phyloP scores from a whole-genome alignment of 2,113 vertebrate genomes.

The Entomyzon cyanotis region DNA sequence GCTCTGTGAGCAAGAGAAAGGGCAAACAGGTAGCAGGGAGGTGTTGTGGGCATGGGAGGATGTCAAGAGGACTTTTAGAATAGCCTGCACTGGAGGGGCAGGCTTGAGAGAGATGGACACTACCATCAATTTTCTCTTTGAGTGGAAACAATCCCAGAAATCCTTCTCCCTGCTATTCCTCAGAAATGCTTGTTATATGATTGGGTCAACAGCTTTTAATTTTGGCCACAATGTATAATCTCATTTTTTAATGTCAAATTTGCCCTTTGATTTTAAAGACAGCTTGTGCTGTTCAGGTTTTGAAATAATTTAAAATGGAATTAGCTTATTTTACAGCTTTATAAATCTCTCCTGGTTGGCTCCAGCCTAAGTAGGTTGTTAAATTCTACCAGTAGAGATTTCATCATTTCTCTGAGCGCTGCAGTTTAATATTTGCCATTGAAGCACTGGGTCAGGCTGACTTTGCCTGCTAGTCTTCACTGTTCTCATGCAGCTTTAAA shows the following conservation, averaged over 20 bases:
- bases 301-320: constrained; percentile 38
- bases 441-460: background rate
- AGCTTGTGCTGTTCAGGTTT: background rate
- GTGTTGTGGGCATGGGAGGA: background rate
- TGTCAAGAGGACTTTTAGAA: background rate
- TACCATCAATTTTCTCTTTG: background rate
- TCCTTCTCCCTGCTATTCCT: background rate
- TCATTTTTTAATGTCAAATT: background rate
- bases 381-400: constrained; percentile 15
- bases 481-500: background rate
- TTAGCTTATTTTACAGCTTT: constrained; percentile 26
- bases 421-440: background rate
- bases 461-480: background rate
- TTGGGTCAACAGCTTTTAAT: background rate
- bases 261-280: constrained; percentile 27
- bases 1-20: background rate
- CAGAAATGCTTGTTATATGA: background rate
- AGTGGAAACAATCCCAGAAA: background rate
- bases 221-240: background rate
- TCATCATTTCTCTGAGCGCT: background rate
- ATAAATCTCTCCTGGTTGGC: constrained; percentile 27
- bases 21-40: background rate
- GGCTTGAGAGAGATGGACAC: background rate
- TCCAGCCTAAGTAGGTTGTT: constrained; percentile 6
- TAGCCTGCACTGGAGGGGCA: background rate